Percentiles rank a stretch among this genome's conserved stretches.
These are phyloP conservation scores for Helobdella robusta DNA, from an alignment of 2,888 invertebrate genomes.

Conservation along the genomic window DNA sequence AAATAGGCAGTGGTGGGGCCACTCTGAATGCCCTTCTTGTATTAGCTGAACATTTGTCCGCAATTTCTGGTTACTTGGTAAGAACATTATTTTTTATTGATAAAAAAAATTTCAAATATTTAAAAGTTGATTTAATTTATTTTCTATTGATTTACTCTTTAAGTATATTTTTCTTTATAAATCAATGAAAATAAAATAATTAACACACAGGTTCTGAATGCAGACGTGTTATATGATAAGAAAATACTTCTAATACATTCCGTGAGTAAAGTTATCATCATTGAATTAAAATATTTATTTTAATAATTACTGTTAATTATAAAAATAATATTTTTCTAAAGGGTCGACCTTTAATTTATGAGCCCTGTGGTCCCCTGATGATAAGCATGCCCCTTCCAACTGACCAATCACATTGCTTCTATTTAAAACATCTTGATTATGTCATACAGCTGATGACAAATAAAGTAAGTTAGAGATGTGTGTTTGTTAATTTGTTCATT, in stretches of 20 bases:
- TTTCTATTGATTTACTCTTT: neutral
- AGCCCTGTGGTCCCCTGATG: too few species aligned
- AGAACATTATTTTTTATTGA: constrained; percentile 30
- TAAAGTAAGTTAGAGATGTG: too few species aligned
- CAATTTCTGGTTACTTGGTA: constrained; percentile 48
- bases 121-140: neutral
- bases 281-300: neutral
- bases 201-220: constrained; percentile 48
- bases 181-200: neutral
- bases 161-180: too few species aligned
- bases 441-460: too few species aligned
- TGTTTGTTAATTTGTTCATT: too few species aligned
- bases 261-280: too few species aligned
- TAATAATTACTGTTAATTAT: constrained; percentile 17
- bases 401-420: neutral
- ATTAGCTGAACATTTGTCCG: constrained; percentile 52
- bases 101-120: neutral
- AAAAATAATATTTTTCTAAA: neutral
- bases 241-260: constrained; percentile 50
- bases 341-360: too few species aligned
- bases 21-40: constrained; percentile 53
- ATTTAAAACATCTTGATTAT: neutral
- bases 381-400: too few species aligned
- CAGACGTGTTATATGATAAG: constrained; percentile 46
- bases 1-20: constrained; percentile 54